Percentiles rank a stretch among this genome's conserved stretches.
Conservation (phyloP, 2,113 vertebrate species). For the Tor tambroides region DNA sequence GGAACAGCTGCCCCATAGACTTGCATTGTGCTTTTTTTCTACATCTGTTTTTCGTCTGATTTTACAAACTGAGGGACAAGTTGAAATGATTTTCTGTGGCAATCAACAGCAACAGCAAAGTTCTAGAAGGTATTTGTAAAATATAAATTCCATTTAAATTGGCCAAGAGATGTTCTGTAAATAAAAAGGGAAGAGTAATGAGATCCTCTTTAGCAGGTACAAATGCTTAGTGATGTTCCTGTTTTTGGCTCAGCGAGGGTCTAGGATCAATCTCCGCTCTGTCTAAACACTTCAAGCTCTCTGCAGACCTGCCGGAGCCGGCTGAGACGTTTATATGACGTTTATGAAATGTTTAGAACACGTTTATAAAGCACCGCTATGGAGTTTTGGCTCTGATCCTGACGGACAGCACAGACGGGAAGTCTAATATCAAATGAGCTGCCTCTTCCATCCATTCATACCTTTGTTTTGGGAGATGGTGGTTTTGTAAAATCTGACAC, state of each 20-base stretch:
- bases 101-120: neutral
- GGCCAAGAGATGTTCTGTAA: slow-evolving; percentile 9
- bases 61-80: neutral
- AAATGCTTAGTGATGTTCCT: neutral
- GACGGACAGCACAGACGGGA: slow-evolving; percentile 9
- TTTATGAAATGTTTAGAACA: slow-evolving; percentile 62
- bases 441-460: neutral
- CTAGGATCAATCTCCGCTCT: slow-evolving; percentile 68
- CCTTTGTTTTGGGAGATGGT: neutral
- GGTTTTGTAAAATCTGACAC: neutral
- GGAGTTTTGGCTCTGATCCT: slow-evolving; percentile 40
- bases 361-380: slow-evolving; percentile 36
- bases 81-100: neutral
- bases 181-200: slow-evolving; percentile 32
- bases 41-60: neutral
- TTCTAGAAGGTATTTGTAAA: neutral
- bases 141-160: slow-evolving; percentile 15
- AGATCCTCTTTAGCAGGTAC: neutral
- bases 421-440: neutral
- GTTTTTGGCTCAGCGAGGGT: slow-evolving; percentile 42
- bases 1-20: no score
- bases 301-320: slow-evolving; percentile 71
- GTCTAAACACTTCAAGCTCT: slow-evolving; percentile 71
- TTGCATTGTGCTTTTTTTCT: neutral
- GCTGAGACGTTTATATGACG: slow-evolving; percentile 36